Evolutionary conservation across 2,113 vertebrate genomes (phyloP), one percentile per base, ranked within the genome.

Genomic region (Typhlomys cinereus): DNA sequence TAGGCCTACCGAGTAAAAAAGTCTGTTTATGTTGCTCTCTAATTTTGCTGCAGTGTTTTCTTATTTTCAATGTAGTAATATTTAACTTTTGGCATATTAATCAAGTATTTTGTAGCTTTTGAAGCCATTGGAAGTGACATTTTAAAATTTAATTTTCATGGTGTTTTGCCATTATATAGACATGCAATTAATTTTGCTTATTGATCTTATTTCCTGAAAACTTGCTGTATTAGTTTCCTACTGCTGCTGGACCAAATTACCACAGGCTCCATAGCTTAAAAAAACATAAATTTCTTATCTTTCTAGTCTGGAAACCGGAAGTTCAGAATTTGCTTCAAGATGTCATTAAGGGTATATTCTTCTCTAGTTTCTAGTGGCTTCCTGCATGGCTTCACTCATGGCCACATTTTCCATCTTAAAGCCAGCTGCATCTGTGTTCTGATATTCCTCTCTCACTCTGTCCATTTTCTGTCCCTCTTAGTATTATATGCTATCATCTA

Each of bases 211-310:
- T 34, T 73, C 11, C 41, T 87, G 21, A 18, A 94, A 67, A 73
- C 4, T 83, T 73, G 14, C 20, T 80, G 1, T 11, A 69, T 85
- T 80, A 31, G 20, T 76, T 89, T 85, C 61, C 29, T 67, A 79
- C 74, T 78, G n/a, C n/a, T 69, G 57, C 29, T 79, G 20, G 62
- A 92, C 70, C 39, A 86, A 89, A 76, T 89, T 41, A 48, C 29
- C 18, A 64, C 21, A 69, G 64, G 17, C 9, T 70, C 25, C 0
- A 18, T 61, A 85, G 34, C 39, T 84, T 61, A 69, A 89, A 89
- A 62, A n/a, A 81, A 59, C 44, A 50, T 2, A 89, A 48, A 85
- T 70, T 52, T 44, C 61, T 78, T 46, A 82, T 74, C 29, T 29
- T 78, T 73, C 25, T 31, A 3, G 70, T 94, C 39, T 89, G 69